phyloP scores from a whole-genome alignment of 1,140 invertebrate genomes.

The Choristoneura fumiferana region DNA sequence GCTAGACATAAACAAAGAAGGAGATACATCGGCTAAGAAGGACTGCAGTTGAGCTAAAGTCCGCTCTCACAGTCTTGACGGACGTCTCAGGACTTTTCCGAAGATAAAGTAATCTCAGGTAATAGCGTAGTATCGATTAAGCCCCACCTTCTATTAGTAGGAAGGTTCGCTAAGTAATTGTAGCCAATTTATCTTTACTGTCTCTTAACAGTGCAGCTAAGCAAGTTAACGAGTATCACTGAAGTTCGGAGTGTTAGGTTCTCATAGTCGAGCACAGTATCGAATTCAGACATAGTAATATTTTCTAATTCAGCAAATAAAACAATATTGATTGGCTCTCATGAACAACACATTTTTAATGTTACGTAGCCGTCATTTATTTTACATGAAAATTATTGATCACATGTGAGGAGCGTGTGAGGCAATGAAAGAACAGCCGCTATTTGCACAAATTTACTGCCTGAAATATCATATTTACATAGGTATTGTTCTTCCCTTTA shows the following conservation, averaged over 20 bases:
- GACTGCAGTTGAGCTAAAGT: conserved; percentile 64
- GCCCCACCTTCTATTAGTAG: conserved; percentile 36
- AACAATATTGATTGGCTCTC: too few species aligned
- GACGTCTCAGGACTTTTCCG: conserved; percentile 59
- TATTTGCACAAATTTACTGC: too few species aligned
- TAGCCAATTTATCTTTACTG: background rate
- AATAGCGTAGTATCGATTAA: conserved; percentile 62
- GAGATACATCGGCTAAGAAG: conserved; percentile 43
- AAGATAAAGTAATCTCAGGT: conserved; percentile 72
- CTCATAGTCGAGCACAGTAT: background rate
- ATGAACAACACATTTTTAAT: too few species aligned
- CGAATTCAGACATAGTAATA: background rate
- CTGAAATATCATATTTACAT: too few species aligned
- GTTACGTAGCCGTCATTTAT: too few species aligned
- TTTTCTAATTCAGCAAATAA: too few species aligned
- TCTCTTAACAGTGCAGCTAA: background rate
- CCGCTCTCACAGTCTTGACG: conserved; percentile 37
- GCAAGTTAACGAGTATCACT: background rate
- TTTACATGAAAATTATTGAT: too few species aligned
- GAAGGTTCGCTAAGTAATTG: background rate
- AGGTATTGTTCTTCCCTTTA: too few species aligned
- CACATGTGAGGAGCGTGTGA: too few species aligned
- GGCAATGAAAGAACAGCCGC: too few species aligned
- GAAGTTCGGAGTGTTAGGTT: background rate
- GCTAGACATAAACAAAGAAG: conserved; percentile 41